A percentile compares a stretch with the other conserved stretches of the same genome.
Conservation (phyloP, 2,797 vertebrate genomes). For the Champsocephalus esox region DNA sequence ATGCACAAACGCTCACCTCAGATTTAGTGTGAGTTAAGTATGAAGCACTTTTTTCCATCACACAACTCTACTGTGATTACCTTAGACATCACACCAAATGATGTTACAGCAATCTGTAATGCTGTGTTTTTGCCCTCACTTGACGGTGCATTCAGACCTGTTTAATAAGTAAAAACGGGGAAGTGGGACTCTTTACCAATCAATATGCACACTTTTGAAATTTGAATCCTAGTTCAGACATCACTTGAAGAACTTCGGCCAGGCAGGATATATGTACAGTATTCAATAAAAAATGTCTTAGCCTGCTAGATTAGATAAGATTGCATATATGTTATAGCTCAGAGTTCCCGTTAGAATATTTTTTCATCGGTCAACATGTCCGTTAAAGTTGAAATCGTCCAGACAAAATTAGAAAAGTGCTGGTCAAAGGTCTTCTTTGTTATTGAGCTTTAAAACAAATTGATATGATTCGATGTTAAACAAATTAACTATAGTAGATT, state of each 20-base stretch:
- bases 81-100: no score
- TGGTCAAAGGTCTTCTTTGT: no score
- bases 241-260: not conserved
- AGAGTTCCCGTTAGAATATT: no score
- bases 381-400: no score
- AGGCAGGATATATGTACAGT: not conserved
- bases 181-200: not conserved
- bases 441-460: no score
- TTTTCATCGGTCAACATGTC: no score
- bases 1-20: slow-evolving; percentile 9
- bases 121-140: not conserved
- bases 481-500: no score
- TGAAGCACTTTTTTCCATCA: not conserved
- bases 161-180: not conserved
- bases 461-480: no score
- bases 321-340: not conserved
- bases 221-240: not conserved
- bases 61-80: not conserved
- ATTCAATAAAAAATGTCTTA: not conserved
- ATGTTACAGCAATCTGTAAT: not conserved
- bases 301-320: not conserved
- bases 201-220: not conserved
- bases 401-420: no score
- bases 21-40: slow-evolving; percentile 1
- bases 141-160: not conserved